A percentile compares a stretch with the other conserved stretches of the same genome.
phyloP scores from a whole-genome alignment of 64 coral and sea anemone species.

The Stylophora pistillata region DNA sequence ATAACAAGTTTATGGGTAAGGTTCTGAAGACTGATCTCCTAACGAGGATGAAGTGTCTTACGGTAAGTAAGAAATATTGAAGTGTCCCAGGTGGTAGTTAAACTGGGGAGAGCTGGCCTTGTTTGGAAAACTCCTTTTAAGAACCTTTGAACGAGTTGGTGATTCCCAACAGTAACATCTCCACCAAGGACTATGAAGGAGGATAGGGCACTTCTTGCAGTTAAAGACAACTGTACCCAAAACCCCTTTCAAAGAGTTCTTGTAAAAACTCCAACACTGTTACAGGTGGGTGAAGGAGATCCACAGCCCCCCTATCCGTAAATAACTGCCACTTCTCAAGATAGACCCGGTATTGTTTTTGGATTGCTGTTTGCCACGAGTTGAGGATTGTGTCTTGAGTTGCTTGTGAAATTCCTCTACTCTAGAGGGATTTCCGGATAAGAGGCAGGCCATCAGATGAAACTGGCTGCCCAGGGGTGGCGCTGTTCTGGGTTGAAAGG shows the following conservation, averaged over 20 bases:
- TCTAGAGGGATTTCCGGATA: constrained; percentile 38
- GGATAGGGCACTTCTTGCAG: constrained; percentile 28
- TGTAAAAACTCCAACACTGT: constrained; percentile 9
- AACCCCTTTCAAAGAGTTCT: constrained; percentile 9
- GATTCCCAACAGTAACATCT: constrained; percentile 11
- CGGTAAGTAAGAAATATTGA: too few species aligned
- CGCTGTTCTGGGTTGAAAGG: constrained; percentile 26
- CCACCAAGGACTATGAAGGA: not conserved
- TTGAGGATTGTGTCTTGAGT: constrained; percentile 45
- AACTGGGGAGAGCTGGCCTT: not conserved
- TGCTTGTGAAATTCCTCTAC: constrained; percentile 31
- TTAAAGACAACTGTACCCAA: constrained; percentile 2
- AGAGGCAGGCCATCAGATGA: constrained; percentile 42
- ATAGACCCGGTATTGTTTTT: constrained; percentile 29
- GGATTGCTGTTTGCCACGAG: not conserved
- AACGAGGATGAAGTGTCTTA: too few species aligned
- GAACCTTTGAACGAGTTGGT: constrained; percentile 31
- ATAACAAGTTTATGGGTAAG: too few species aligned
- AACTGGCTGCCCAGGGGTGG: constrained; percentile 18
- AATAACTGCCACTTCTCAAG: constrained; percentile 37
- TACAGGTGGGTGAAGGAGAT: constrained; percentile 17
- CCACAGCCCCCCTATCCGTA: constrained; percentile 31
- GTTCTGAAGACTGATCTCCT: too few species aligned
- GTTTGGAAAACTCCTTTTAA: constrained; percentile 22
- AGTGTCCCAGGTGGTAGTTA: too few species aligned